Conservation (phyloP, 1,140 invertebrate species). For the Camponotus vicinus region DNA sequence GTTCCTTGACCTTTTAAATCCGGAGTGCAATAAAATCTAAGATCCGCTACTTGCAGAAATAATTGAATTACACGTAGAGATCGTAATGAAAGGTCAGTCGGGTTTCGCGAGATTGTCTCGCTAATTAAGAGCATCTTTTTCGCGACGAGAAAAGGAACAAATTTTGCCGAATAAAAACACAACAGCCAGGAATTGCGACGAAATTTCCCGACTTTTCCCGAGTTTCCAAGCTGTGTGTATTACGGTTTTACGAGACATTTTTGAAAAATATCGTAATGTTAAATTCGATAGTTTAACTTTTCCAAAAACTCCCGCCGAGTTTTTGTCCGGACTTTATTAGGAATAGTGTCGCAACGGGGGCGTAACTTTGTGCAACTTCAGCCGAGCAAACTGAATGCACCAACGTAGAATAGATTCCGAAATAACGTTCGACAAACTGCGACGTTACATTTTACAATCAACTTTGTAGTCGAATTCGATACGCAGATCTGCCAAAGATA, state of each 20-base stretch:
- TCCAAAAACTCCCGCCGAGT: neutral
- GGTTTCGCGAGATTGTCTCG: neutral
- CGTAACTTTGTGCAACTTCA: neutral
- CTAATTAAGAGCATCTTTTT: neutral
- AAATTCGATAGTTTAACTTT: conserved; percentile 10
- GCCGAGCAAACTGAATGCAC: neutral
- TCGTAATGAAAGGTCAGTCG: neutral
- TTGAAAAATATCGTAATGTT: neutral
- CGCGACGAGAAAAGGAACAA: neutral
- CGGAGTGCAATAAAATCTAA: neutral
- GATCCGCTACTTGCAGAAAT: neutral
- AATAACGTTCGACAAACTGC: neutral
- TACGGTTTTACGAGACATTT: neutral
- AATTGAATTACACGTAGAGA: conserved; percentile 4
- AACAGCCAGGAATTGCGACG: no score
- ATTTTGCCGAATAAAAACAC: neutral
- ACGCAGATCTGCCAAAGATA: neutral
- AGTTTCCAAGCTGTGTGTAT: neutral
- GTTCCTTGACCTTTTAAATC: neutral
- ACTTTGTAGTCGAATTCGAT: neutral
- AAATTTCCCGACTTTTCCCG: neutral
- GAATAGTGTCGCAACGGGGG: neutral
- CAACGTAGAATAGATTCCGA: neutral
- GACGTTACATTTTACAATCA: neutral
- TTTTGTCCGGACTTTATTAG: neutral